phyloP scores from a whole-genome alignment of 2,797 vertebrate genomes.

The Streptopelia turtur region DNA sequence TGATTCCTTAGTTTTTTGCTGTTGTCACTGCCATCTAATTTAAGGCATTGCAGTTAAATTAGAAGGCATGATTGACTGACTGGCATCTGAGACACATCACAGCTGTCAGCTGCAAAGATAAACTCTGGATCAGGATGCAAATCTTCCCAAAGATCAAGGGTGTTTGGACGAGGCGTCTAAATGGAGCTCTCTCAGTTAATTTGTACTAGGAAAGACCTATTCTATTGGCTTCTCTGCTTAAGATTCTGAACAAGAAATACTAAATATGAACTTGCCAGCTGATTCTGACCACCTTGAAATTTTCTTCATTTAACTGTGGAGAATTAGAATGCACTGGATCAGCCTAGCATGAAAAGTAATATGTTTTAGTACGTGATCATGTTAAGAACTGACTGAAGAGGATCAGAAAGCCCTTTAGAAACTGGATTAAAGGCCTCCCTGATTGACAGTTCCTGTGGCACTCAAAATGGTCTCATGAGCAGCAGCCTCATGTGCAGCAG shows the following conservation, averaged over 20 bases:
- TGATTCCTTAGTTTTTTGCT: slow-evolving; percentile 38
- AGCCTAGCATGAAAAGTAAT: slow-evolving; percentile 33
- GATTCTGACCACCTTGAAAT: background rate
- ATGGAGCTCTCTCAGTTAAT: background rate
- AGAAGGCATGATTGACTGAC: slow-evolving; percentile 43
- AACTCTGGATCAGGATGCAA: background rate
- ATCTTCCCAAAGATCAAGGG: slow-evolving; percentile 48
- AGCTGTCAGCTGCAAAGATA: slow-evolving; percentile 62
- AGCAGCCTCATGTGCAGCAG: background rate
- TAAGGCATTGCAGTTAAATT: slow-evolving; percentile 57
- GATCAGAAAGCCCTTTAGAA: slow-evolving; percentile 13
- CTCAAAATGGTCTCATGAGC: background rate
- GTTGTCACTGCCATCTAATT: slow-evolving; percentile 39
- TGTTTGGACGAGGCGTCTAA: background rate
- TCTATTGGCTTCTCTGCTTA: background rate
- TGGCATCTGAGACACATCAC: slow-evolving; percentile 41
- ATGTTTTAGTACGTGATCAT: slow-evolving; percentile 7
- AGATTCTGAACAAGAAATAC: background rate
- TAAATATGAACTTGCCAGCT: background rate
- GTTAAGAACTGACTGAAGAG: background rate
- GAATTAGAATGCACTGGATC: background rate
- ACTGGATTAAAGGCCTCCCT: background rate
- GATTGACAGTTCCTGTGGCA: background rate
- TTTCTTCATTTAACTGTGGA: background rate
- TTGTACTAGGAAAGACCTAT: background rate